Evolutionary conservation across 2,797 vertebrate genomes (phyloP).

Genomic region (Anabas testudineus): DNA sequence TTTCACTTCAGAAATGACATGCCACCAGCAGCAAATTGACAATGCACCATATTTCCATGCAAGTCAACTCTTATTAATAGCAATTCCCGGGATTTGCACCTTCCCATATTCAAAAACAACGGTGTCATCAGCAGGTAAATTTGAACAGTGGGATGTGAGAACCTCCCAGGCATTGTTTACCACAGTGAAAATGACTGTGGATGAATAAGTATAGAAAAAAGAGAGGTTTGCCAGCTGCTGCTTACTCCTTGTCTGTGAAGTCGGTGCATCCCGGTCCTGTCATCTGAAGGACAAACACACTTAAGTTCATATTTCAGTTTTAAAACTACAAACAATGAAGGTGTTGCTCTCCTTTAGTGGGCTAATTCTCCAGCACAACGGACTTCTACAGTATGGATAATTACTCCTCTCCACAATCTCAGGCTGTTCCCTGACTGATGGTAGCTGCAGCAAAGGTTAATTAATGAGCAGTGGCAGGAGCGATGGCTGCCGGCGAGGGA

Average conservation of each 20-base stretch:
- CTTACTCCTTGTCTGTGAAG: constrained; percentile 30
- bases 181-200: constrained; percentile 44
- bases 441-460: constrained; percentile 78
- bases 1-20: constrained; percentile 73
- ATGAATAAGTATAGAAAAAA: too few relatives aligned
- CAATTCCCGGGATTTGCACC: constrained; percentile 34
- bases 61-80: constrained; percentile 72
- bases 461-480: constrained; percentile 77
- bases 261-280: constrained; percentile 8
- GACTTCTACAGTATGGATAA: constrained; percentile 52
- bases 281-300: constrained; percentile 48
- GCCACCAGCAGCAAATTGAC: constrained; percentile 78
- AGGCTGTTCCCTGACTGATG: constrained; percentile 65
- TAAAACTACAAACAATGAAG: constrained; percentile 36
- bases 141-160: constrained; percentile 44
- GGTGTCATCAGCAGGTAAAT: constrained; percentile 57
- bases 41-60: constrained; percentile 71
- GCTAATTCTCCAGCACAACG: constrained; percentile 63
- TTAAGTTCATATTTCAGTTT: constrained; percentile 43
- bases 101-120: constrained; percentile 31
- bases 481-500: constrained; percentile 68
- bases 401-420: constrained; percentile 56
- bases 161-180: constrained; percentile 54
- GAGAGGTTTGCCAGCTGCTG: constrained; percentile 36
- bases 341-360: constrained; percentile 49